Base-by-base conservation (phyloP, 92 coral and sea anemone genomes). In the Montipora capitata region DNA sequence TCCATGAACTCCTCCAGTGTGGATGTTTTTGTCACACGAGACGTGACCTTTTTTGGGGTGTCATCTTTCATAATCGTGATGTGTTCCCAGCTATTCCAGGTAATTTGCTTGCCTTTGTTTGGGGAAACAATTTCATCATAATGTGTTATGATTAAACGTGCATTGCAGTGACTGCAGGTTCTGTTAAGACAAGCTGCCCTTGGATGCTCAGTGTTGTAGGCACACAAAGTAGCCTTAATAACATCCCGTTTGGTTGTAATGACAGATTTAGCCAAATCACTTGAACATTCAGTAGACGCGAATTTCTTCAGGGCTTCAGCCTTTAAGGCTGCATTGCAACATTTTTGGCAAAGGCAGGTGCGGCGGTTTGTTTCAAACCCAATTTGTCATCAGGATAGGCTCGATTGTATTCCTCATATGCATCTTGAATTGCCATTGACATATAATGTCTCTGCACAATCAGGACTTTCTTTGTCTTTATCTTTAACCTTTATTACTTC, bases 281-380 rank as follows among this genome's bases (percentile, higher is more conserved):
- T 48, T 4, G 79, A 11, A 42, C 85, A 80, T 57, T 80, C 85
- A 17, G 85, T 57, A 3, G 40, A 5, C 57, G 38, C 27, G 39
- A 80, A 80, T 80, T 35, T 80, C 85, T 80, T 16, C 5, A 80
- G 74, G 75, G 85, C 76, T 35, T 80, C 85, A 7, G 85, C 76
- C 44, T 72, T 7, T 72, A 72, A 40, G 9, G 77, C 77, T 18
- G 77, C 77, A 72, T 72, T 72, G 14, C 85, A 80, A 57, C 76
- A 80, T 48, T 80, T 72, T 66, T 80, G 85, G 75, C 85, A 80
- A 6, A 80, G 75, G 39, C 85, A 80, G 4, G 85, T 72, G 45
- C 77, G 40, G 4, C 76, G 43, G 85, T 80, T 80, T 5, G 76
- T 80, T 65, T 80, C 85, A 80, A n/a, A n/a, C n/a, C n/a, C n/a